Base-by-base conservation (phyloP, 1,140 invertebrate species). In the Cyclargus thomasi region DNA sequence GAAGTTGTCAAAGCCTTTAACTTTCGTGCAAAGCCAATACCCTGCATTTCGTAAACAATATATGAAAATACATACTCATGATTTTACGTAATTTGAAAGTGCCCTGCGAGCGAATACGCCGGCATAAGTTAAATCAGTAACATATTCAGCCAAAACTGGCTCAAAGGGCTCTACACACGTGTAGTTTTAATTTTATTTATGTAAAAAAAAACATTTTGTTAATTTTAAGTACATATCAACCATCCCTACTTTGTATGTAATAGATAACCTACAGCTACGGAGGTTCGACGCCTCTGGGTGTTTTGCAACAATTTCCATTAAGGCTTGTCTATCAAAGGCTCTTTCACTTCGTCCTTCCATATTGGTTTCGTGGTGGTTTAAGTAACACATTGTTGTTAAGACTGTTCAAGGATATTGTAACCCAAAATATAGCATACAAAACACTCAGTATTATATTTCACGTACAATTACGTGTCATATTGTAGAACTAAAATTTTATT, bases 291-390 rank as follows among this genome's bases (percentile, higher is more conserved):
- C 39, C 39, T 47, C 11, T 14, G 39, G 39, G 39, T 47, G 11
- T 47, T 47, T 47, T 47, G 5, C 39, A 47, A 47, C 39, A 47
- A 47, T 47, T 47, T 47, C 39, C 39, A 47, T 47, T 47, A 47
- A 47, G 39, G 39, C 39, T 47, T 47, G 39, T 47, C 39, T 47
- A 47, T 47, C 39, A 47, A 47, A 47, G 39, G 39, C 39, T 47
- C 39, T 47, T 14, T 47, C 39, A 3, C 8, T 29, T 29, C 39
- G 14, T 47, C 39, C 39, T 47, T 47, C 39, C 14, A 47, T 47
- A 47, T 14, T 47, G 39, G 39, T 16, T 47, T 11, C 39, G 39
- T 47, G 39, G 39, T 47, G 29, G 1, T 47, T 47, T 47, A 47
- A 47, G 39, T 47, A 47, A 16, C 14, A 8, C 39, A 47, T 47